A percentile compares a stretch with the other conserved stretches of the same genome.
phyloP scores from a whole-genome alignment of 2,888 invertebrate genomes.

The Acrobasis repandana region DNA sequence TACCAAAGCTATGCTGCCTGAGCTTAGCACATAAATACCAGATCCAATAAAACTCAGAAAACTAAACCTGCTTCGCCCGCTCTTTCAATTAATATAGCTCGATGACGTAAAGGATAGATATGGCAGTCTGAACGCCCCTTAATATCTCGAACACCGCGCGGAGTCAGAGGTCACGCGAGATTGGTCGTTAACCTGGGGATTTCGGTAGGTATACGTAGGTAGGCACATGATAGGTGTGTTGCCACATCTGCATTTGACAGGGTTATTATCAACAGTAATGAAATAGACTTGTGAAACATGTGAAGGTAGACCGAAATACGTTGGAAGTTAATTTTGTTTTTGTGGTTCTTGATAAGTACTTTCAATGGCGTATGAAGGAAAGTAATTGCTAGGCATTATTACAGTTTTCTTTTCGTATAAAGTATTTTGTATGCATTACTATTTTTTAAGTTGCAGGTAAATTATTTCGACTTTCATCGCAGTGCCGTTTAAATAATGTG shows the following conservation, averaged over 20 bases:
- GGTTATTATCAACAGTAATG: conserved; percentile 35
- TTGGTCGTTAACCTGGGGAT: conserved; percentile 30
- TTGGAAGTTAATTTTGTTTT: background rate
- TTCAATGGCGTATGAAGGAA: background rate
- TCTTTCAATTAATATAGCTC: too few relatives aligned
- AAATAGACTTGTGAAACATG: conserved; percentile 28
- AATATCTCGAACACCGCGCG: conserved; percentile 17
- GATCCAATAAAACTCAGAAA: too few relatives aligned
- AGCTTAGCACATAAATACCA: too few relatives aligned
- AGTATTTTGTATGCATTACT: too few relatives aligned
- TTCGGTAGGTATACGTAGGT: conserved; percentile 26
- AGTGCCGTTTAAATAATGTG: background rate
- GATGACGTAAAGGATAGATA: too few relatives aligned
- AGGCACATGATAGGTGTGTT: conserved; percentile 29
- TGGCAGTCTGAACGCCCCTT: background rate
- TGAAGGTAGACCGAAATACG: conserved; percentile 6
- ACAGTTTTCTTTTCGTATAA: too few relatives aligned
- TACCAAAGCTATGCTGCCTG: too few relatives aligned
- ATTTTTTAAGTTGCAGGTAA: too few relatives aligned
- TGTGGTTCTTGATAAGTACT: background rate
- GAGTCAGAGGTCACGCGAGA: conserved; percentile 26
- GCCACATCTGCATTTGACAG: conserved; percentile 36
- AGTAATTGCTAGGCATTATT: background rate
- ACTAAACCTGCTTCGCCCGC: too few relatives aligned
- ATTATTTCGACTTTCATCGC: too few relatives aligned